phyloP scores from a whole-genome alignment of 2,113 vertebrate genomes.

The Ivindomyrus marchei region DNA sequence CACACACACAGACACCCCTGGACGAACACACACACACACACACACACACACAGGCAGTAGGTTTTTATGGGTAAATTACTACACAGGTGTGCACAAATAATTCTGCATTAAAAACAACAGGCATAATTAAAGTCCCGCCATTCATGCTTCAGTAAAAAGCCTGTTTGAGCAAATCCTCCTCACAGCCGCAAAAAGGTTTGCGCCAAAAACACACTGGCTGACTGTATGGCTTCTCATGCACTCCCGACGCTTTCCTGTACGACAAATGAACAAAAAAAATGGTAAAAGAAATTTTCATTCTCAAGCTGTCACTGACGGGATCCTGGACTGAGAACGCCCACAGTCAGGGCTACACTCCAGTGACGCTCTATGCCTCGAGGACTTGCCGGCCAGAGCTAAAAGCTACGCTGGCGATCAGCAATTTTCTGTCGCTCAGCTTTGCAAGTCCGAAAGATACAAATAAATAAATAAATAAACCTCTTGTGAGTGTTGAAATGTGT shows the following conservation, averaged over 20 bases:
- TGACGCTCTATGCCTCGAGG: background rate
- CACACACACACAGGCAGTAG: slow-evolving; percentile 8
- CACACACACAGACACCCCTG: background rate
- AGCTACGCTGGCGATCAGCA: background rate
- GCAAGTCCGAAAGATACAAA: background rate
- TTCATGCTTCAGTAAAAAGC: background rate
- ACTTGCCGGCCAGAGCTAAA: background rate
- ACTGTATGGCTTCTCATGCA: slow-evolving; percentile 49
- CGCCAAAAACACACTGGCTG: slow-evolving; percentile 25
- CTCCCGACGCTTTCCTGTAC: slow-evolving; percentile 33
- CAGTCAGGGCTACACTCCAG: slow-evolving; percentile 10
- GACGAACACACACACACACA: background rate
- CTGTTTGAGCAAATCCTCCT: background rate
- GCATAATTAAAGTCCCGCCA: background rate
- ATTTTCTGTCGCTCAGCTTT: slow-evolving; percentile 11
- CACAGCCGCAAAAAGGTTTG: background rate
- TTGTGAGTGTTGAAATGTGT: background rate
- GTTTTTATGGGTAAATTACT: slow-evolving; percentile 10
- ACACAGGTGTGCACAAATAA: background rate
- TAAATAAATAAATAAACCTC: background rate
- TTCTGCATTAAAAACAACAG: background rate
- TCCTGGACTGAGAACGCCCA: background rate
- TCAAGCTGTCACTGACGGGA: background rate
- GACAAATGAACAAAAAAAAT: slow-evolving; percentile 15
- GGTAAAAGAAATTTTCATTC: slow-evolving; percentile 28